These are phyloP conservation scores for Volucella inflata DNA, from an alignment of 2,888 invertebrate genomes.

Conservation along the genomic window DNA sequence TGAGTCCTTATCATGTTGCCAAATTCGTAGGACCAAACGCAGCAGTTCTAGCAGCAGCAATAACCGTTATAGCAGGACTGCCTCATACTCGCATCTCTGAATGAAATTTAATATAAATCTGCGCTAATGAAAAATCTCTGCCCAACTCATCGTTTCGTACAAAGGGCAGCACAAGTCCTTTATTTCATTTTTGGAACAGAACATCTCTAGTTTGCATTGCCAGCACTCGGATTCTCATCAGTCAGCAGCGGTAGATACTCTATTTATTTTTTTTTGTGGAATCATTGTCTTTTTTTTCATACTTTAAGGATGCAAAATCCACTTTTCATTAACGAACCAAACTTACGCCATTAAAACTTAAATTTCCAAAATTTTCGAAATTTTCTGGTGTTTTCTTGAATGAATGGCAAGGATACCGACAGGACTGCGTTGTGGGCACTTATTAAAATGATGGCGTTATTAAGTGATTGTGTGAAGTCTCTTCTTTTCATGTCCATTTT, in stretches of 20 bases:
- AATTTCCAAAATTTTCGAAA: conserved; percentile 55
- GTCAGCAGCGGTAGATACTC: conserved; percentile 14
- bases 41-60: conserved; percentile 3
- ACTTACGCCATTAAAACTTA: conserved; percentile 68
- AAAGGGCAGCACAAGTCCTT: conserved; percentile 14
- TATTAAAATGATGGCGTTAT: conserved; percentile 53
- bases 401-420: conserved; percentile 18
- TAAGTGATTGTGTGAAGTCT: conserved; percentile 52
- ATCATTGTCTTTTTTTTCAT: conserved; percentile 9
- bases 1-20: conserved; percentile 30
- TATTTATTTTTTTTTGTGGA: conserved; percentile 2
- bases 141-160: conserved; percentile 45
- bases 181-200: conserved; percentile 14
- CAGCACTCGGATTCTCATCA: conserved; percentile 40
- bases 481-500: conserved; percentile 1
- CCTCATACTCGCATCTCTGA: conserved; percentile 19
- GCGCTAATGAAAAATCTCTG: conserved; percentile 71
- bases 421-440: conserved; percentile 32
- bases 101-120: conserved; percentile 70
- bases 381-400: conserved; percentile 44
- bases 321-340: conserved; percentile 67
- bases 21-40: conserved; percentile 27
- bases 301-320: conserved; percentile 35
- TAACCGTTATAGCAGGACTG: not conserved
- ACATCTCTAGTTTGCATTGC: conserved; percentile 3